These are phyloP conservation scores for Cerceris ruficornis DNA, from an alignment of 2,888 invertebrate genomes.

Conservation along the genomic window DNA sequence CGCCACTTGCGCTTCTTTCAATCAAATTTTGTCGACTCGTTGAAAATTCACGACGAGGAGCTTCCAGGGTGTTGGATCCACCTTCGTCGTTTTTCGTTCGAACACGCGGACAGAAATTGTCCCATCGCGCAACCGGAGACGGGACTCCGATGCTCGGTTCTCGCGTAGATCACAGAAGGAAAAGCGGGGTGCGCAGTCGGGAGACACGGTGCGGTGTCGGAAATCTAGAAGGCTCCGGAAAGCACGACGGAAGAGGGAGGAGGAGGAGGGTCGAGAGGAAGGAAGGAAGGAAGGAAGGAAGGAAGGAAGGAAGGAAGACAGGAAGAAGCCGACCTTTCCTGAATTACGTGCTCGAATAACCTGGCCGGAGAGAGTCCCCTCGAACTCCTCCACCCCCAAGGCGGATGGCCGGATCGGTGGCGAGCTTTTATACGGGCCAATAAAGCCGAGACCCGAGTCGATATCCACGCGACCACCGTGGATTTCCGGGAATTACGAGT, in stretches of 20 bases:
- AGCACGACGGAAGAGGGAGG: conserved; percentile 3
- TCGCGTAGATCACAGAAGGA: conserved; percentile 13
- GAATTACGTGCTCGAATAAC: conserved; percentile 59
- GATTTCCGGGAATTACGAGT: conserved; percentile 48
- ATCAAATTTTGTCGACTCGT: no score
- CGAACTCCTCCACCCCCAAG: conserved; percentile 14
- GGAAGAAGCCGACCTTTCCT: conserved; percentile 40
- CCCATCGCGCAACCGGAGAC: conserved; percentile 22
- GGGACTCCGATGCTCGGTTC: conserved; percentile 4
- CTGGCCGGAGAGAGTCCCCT: conserved; percentile 20
- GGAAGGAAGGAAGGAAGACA: conserved; percentile 27
- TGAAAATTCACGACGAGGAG: no score
- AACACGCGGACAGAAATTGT: background rate
- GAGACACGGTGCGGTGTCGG: background rate
- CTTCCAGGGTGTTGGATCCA: no score
- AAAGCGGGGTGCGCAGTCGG: background rate
- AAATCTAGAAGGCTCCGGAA: conserved; percentile 7
- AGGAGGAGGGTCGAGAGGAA: conserved; percentile 4
- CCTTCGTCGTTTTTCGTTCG: no score
- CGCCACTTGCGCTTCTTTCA: no score
- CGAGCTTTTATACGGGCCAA: conserved; percentile 61
- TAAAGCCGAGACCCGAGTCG: conserved; percentile 47
- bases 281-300: conserved; percentile 17
- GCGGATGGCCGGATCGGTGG: conserved; percentile 32
- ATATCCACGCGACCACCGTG: conserved; percentile 42